Conservation (phyloP, 2,797 vertebrate genomes). For the Eupleurogrammus muticus region DNA sequence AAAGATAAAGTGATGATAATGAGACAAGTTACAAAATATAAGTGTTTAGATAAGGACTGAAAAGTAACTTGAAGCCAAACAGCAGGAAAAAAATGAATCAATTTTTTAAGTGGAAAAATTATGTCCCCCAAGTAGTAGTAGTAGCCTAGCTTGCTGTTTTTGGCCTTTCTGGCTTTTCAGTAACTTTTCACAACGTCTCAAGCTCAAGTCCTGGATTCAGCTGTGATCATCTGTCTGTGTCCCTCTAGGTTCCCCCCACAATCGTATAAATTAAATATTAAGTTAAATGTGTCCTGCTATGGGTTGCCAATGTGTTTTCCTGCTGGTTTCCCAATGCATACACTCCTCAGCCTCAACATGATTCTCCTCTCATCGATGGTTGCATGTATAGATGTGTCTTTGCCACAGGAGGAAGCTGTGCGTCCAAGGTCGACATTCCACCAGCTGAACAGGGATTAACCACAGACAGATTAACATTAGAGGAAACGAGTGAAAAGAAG, state of each 20-base stretch:
- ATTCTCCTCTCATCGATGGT: background rate
- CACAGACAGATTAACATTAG: constrained; percentile 36
- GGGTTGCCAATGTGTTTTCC: background rate
- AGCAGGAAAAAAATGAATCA: background rate
- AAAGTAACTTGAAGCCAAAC: background rate
- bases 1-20: background rate
- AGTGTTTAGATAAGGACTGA: background rate
- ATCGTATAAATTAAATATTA: background rate
- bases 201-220: too few species aligned
- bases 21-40: background rate
- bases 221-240: background rate
- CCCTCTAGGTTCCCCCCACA: background rate
- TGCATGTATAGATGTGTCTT: background rate
- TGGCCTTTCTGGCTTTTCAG: too few species aligned
- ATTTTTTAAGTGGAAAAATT: background rate
- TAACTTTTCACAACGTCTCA: background rate
- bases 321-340: constrained; percentile 8
- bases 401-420: background rate
- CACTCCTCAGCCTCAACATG: background rate
- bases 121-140: background rate
- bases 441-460: constrained; percentile 53
- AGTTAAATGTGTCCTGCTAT: background rate
- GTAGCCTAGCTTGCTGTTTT: background rate
- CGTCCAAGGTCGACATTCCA: constrained; percentile 44
- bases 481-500: constrained; percentile 31